Conservation (phyloP, 2,113 vertebrate species). For the Coptodon rendalli region DNA sequence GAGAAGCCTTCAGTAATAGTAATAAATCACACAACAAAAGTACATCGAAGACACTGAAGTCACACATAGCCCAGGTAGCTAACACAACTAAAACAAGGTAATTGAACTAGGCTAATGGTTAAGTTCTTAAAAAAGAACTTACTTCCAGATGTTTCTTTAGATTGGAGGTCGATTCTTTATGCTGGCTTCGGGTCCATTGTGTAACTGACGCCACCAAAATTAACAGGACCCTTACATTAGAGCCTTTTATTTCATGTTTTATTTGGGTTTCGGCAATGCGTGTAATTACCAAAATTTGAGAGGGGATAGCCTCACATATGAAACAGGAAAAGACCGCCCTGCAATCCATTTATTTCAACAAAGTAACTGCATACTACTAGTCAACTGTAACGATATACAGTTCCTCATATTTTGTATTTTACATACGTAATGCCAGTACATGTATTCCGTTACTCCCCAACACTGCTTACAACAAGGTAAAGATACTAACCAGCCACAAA, state of each 20-base stretch:
- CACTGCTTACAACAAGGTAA: background rate
- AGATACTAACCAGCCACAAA: background rate
- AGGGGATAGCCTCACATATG: background rate
- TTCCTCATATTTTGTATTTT: background rate
- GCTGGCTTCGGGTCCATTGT: background rate
- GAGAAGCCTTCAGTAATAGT: background rate
- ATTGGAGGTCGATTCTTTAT: background rate
- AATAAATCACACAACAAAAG: background rate
- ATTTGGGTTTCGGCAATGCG: background rate
- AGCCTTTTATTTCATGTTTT: background rate
- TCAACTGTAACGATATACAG: background rate
- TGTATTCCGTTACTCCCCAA: background rate
- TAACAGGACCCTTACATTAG: background rate
- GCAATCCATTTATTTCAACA: background rate
- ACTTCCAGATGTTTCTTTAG: background rate
- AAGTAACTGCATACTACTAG: background rate
- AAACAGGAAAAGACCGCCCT: rapidly evolving
- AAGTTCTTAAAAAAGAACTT: background rate
- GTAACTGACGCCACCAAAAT: background rate
- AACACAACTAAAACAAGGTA: background rate
- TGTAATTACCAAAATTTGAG: background rate
- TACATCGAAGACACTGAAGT: background rate
- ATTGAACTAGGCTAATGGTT: background rate
- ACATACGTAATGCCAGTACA: rapidly evolving
- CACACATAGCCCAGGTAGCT: background rate